Base-by-base conservation (phyloP, 2,113 vertebrate genomes). In the Castor canadensis region DNA sequence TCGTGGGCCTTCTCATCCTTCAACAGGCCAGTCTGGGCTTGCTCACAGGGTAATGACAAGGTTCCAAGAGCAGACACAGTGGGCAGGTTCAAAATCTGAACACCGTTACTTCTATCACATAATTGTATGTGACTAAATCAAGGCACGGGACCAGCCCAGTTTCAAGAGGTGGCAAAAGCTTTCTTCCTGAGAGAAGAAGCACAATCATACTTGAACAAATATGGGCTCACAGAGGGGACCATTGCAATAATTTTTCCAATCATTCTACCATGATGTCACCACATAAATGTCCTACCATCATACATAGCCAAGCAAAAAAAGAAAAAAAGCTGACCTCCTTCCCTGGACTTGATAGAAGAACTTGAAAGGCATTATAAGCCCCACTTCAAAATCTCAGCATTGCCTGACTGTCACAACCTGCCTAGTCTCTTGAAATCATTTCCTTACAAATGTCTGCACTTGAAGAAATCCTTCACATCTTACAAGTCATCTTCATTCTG, bases 341-440 rank as follows among this genome's bases (percentile, higher is more conserved):
- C 20, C 47, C n/a, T 71, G 28, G 32, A 20, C 38, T 91, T 86
- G 30, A 22, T 16, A 56, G 60, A 60, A 83, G 20, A 87, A 91
- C 45, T 85, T 91, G 67, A 80, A 79, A 91, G 77, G 19, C 58
- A 80, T 67, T 35, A 64, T 56, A 64, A 26, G 67, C 20, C 28
- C 49, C 73, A 43, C 77, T 73, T 96, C 32, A 92, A 89, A 87
- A 75, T 82, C 54, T 73, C 47, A 64, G 54, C 30, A 49, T 71
- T 75, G 12, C n/a, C 69, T 24, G n/a, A 60, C 3, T 83, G 43
- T 91, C 54, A 87, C 19, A 40, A 60, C 20, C 64, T 38, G 3
- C 9, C 13, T 56, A 22, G 62, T 26, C 30, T n/a, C 75, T 81
- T 49, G 40, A 49, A 81, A 60, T 76, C 5, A 45, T 58, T 72